phyloP scores from a whole-genome alignment of 2,888 invertebrate species.

The Nephrotoma guestfalica region DNA sequence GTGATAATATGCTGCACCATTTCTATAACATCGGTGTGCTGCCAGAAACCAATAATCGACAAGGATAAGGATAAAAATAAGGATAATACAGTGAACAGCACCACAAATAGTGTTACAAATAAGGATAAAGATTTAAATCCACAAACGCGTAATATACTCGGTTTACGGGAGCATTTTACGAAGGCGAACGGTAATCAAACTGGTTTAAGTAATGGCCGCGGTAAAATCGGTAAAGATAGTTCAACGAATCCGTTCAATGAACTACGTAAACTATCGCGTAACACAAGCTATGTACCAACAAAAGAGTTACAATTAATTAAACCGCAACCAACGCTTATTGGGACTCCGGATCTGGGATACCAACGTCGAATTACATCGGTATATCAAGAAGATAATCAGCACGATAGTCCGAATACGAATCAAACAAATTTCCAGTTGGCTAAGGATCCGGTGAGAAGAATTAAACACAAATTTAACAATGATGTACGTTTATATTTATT shows the following conservation, averaged over 20 bases:
- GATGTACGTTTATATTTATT: neutral
- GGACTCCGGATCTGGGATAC: neutral
- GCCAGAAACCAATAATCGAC: neutral
- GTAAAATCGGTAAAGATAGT: neutral
- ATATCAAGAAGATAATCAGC: neutral
- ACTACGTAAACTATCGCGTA: neutral
- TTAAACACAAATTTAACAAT: constrained; percentile 3
- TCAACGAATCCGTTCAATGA: neutral
- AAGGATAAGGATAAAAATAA: neutral
- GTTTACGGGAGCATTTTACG: neutral
- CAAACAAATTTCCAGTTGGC: neutral
- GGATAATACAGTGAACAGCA: neutral
- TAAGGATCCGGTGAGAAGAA: constrained; percentile 3
- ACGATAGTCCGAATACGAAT: neutral
- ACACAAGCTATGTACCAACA: neutral
- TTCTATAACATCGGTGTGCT: neutral
- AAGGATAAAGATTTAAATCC: neutral
- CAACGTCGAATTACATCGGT: neutral
- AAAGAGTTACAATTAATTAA: neutral
- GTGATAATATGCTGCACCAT: neutral
- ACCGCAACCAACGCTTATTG: neutral
- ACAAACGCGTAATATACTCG: neutral
- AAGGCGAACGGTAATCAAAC: neutral
- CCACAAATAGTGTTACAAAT: neutral
- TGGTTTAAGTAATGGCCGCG: neutral